phyloP scores from a whole-genome alignment of 2,888 invertebrate species.

The Hedychridium roseum region DNA sequence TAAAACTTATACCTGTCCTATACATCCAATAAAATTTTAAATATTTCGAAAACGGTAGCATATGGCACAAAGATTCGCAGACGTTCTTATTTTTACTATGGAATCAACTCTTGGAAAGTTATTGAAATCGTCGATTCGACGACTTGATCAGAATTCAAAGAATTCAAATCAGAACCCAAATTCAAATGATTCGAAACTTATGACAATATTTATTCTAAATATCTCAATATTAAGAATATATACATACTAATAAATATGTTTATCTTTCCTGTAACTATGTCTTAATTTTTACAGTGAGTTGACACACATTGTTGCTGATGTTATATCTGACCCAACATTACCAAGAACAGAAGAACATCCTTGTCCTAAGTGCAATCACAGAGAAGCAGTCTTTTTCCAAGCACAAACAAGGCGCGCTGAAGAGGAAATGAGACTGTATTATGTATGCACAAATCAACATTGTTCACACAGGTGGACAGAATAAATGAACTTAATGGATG shows the following conservation, averaged over 20 bases:
- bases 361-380: constrained; percentile 94
- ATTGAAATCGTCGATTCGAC: too few relatives aligned
- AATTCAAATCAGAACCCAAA: too few relatives aligned
- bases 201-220: background rate
- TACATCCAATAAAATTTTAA: too few relatives aligned
- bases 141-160: too few relatives aligned
- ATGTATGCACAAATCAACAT: constrained; percentile 91
- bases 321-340: constrained; percentile 96
- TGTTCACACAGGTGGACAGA: constrained; percentile 98
- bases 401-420: constrained; percentile 96
- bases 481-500: constrained; percentile 61
- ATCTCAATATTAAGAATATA: constrained; percentile 1
- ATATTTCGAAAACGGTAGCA: too few relatives aligned
- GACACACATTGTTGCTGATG: constrained; percentile 98
- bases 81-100: too few relatives aligned
- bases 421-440: constrained; percentile 97
- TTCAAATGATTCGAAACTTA: too few relatives aligned
- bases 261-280: background rate
- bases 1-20: too few relatives aligned
- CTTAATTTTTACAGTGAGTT: constrained; percentile 80
- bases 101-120: too few relatives aligned
- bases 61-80: too few relatives aligned
- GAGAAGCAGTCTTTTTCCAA: constrained; percentile 98
- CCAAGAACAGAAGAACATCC: constrained; percentile 98
- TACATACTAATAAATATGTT: background rate